Evolutionary conservation across 2,113 vertebrate genomes (phyloP).

Genomic region (Hemichromis elongatus): DNA sequence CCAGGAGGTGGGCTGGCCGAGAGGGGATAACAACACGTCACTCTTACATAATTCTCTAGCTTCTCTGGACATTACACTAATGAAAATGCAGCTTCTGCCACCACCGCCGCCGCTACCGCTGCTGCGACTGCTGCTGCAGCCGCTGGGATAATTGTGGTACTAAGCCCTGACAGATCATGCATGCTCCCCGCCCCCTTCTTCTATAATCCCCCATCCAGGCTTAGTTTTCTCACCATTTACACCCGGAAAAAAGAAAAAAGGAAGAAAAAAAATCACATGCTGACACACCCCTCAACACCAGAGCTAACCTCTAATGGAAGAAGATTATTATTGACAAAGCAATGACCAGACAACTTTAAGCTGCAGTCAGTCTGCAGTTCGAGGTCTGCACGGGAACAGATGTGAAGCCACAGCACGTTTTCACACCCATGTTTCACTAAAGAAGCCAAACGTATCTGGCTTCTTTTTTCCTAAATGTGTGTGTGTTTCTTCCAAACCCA

Average conservation of each 20-base stretch:
- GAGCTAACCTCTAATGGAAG: not conserved
- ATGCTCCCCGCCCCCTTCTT: constrained; percentile 44
- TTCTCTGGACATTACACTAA: constrained; percentile 84
- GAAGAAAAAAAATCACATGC: not conserved
- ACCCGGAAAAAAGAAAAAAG: not conserved
- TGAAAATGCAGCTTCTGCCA: constrained; percentile 76
- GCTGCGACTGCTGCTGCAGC: constrained; percentile 44
- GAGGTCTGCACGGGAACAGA: not conserved
- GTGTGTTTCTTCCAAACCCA: not conserved
- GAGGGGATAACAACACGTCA: constrained; percentile 65
- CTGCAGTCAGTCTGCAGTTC: not conserved
- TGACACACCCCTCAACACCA: not conserved
- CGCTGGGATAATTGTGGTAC: constrained; percentile 75
- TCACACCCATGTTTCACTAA: not conserved
- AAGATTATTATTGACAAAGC: not conserved
- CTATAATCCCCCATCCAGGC: constrained; percentile 56
- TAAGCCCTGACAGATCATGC: constrained; percentile 77
- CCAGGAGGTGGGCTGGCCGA: constrained; percentile 36
- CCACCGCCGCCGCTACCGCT: not conserved
- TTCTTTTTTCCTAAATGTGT: not conserved
- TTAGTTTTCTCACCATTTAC: constrained; percentile 58
- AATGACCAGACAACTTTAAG: not conserved
- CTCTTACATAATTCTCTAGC: constrained; percentile 78
- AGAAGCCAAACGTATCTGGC: not conserved
- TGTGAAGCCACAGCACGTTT: not conserved